Evolutionary conservation across 2,113 vertebrate genomes (phyloP), one percentile per base, ranked within the genome.

Genomic region (Rhea americana): DNA sequence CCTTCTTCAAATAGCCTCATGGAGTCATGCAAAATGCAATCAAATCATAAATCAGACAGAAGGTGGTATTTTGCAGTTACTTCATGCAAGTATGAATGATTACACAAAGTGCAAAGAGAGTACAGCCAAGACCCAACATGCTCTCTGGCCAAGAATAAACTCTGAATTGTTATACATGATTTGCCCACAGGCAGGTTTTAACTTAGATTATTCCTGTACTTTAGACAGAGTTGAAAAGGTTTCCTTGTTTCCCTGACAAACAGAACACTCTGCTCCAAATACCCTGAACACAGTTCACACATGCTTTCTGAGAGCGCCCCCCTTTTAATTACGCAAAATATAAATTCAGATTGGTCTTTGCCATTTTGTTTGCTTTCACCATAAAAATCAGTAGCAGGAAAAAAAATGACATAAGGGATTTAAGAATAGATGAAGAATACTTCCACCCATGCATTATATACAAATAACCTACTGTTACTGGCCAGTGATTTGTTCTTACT

Each of bases 111-210:
- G 75, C 71, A 70, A 90, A 75, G 28, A 51, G 24, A 66, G 50
- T 63, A 47, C 78, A 77, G 55, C 63, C 59, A 71, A 91, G 85
- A 89, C 51, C 43, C 47, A 56, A 41, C 43, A 65, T 0, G 37
- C 61, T 93, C 67, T 63, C 61, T 37, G 68, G 75, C 91, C 90
- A 92, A 90, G 82, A 85, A 87, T 94, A 93, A 89, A 48, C 79
- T 77, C 93, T 39, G 19, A 91, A 82, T 81, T 78, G 88, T 72
- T 93, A 72, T 37, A 89, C 22, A 25, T 3, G 0, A 28, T 72
- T 95, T 95, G 86, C 77, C 92, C 82, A 78, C 28, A 4, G 85
- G 91, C 79, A 91, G 51, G 72, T 87, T 95, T 96, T 92, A 93
- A 61, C 28, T 85, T 90, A 37, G 85, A 85, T 87, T 86, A 80